These are phyloP conservation scores for Holothuria scabra DNA, from an alignment of 53 echinoderm and acorn worm species.

Conservation along the genomic window DNA sequence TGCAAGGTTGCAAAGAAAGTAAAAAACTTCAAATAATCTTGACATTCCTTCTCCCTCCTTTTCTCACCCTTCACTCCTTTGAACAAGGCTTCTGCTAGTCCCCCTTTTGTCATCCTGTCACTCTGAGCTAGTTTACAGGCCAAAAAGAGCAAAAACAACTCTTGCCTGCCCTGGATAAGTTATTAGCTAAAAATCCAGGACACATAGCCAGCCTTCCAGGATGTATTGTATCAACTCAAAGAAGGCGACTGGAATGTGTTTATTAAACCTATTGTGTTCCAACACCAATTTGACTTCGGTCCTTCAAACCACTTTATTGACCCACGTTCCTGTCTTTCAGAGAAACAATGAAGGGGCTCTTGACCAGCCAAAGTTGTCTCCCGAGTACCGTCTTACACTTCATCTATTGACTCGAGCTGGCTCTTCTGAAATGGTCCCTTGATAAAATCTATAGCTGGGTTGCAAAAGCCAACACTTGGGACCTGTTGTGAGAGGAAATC, in stretches of 20 bases:
- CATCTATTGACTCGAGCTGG: conserved; percentile 17
- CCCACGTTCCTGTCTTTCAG: conserved; percentile 30
- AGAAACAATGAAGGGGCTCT: conserved; percentile 20
- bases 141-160: conserved; percentile 1
- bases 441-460: conserved; percentile 1
- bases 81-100: neutral
- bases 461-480: neutral
- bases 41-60: neutral
- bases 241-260: conserved; percentile 23
- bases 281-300: conserved; percentile 38
- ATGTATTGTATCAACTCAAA: conserved; percentile 10
- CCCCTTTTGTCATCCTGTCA: neutral
- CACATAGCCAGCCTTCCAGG: neutral
- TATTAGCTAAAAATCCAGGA: neutral
- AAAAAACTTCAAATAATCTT: neutral
- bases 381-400: conserved; percentile 11
- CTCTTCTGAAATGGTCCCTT: conserved; percentile 28
- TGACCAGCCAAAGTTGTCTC: conserved; percentile 3
- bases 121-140: too few species aligned
- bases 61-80: neutral
- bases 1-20: too few species aligned
- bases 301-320: conserved; percentile 28
- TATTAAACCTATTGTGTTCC: conserved; percentile 36
- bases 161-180: neutral
- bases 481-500: too few species aligned